A percentile compares a stretch with the other conserved stretches of the same genome.
These are phyloP conservation scores for Macrocentrus cingulum DNA, from an alignment of 1,140 invertebrate species.

Conservation along the genomic window DNA sequence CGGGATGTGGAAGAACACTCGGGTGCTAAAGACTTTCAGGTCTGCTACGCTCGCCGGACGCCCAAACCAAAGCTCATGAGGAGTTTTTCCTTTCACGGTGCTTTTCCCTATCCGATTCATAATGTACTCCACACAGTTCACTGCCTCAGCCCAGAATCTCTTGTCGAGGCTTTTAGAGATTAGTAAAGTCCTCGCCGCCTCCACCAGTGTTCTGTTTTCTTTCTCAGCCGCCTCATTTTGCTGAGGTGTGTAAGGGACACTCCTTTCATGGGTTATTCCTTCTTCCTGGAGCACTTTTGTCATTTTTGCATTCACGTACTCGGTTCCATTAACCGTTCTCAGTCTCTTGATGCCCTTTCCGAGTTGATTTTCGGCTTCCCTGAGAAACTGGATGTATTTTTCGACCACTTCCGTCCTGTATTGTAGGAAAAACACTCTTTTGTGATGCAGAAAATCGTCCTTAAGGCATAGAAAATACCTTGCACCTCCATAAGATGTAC, in stretches of 20 bases:
- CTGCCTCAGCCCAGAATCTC: slow-evolving; percentile 31
- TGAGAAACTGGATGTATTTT: slow-evolving; percentile 43
- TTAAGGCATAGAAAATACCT: slow-evolving; percentile 52
- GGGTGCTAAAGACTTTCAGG: slow-evolving; percentile 10
- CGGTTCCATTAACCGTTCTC: slow-evolving; percentile 51
- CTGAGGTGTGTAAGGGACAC: slow-evolving; percentile 38
- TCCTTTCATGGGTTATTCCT: slow-evolving; percentile 42
- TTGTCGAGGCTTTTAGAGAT: slow-evolving; percentile 25
- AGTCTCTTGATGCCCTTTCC: slow-evolving; percentile 35
- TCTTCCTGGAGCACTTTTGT: slow-evolving; percentile 31
- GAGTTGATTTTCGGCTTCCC: slow-evolving; percentile 40
- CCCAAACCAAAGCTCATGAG: slow-evolving; percentile 15
- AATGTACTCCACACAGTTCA: slow-evolving; percentile 23
- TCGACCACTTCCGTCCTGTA: slow-evolving; percentile 48
- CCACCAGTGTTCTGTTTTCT: slow-evolving; percentile 25
- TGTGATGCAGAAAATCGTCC: slow-evolving; percentile 51
- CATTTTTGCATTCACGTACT: slow-evolving; percentile 44
- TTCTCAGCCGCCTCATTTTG: slow-evolving; percentile 43
- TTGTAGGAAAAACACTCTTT: slow-evolving; percentile 47
- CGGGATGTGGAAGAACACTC: slow-evolving; percentile 13
- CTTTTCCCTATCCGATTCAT: slow-evolving; percentile 28
- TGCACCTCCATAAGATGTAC: no score
- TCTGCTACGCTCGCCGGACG: neutral
- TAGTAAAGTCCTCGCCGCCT: slow-evolving; percentile 36
- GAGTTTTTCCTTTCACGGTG: slow-evolving; percentile 5